These are phyloP conservation scores for Pongo abelii DNA, from an alignment of 2,113 vertebrate species.

Conservation along the genomic window DNA sequence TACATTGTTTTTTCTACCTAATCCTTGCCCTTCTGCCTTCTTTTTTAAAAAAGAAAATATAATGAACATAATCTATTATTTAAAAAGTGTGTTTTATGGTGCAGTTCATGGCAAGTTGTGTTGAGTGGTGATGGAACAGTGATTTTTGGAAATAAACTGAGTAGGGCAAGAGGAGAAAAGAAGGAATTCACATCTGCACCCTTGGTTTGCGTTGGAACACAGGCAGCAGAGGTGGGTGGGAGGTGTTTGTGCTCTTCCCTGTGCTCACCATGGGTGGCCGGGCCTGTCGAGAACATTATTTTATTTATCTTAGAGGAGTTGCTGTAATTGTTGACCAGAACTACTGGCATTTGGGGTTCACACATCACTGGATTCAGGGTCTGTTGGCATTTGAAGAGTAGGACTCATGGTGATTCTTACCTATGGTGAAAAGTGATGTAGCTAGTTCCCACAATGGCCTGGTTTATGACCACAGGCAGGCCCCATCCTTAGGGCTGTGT, in stretches of 20 bases:
- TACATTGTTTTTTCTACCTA: not conserved
- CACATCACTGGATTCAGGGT: not conserved
- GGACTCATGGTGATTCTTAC: not conserved
- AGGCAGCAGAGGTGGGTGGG: not conserved
- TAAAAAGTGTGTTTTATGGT: not conserved
- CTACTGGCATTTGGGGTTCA: slow-evolving; percentile 50
- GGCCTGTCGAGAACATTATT: not conserved
- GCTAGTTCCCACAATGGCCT: not conserved
- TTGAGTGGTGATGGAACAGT: slow-evolving; percentile 30
- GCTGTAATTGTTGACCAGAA: slow-evolving; percentile 41
- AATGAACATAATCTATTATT: not conserved
- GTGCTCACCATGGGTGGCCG: slow-evolving; percentile 26
- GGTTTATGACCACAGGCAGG: not conserved
- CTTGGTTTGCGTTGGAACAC: not conserved
- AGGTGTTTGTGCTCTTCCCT: not conserved
- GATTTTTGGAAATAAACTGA: slow-evolving; percentile 45
- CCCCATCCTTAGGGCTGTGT: not conserved
- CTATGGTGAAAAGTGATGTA: not conserved
- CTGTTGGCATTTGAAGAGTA: slow-evolving; percentile 44
- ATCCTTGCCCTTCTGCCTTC: not conserved
- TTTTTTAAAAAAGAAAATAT: not conserved
- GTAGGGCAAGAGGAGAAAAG: not conserved
- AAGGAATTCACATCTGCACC: not conserved
- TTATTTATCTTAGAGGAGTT: slow-evolving; percentile 63
- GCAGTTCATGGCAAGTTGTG: not conserved